Evolutionary conservation across 2,888 invertebrate species (phyloP), one percentile per base, ranked within the genome.

Genomic region (Stenotaenia linearis): DNA sequence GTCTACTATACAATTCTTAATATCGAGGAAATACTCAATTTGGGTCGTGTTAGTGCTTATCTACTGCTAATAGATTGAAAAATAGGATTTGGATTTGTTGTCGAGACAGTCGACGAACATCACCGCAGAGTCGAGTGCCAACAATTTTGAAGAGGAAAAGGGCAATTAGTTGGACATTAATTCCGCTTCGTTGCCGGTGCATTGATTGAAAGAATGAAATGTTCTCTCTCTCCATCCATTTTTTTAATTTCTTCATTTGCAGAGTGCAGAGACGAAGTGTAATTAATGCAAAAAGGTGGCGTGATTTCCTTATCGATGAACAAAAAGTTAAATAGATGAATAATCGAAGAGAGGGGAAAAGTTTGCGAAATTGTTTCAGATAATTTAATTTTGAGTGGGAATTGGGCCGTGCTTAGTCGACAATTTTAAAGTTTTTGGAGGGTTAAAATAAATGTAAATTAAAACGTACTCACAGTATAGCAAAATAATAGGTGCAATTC

Each of bases 141-240:
- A 61, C 61, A 45, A 18, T 45, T 45, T 45, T 25, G 61, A 61
- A 61, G 28, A 61, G 61, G 61, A 61, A 61, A 61, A 61, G 61
- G 25, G 10, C 61, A 61, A 61, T 61, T 61, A 61, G 61, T 61
- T 61, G 61, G 10, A 61, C 61, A 25, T 61, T 61, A 61, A 61
- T 61, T 61, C 61, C 28, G 28, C 25, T 25, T 25, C 25, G 61
- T 23, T 61, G 25, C 7, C 15, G 10, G 23, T 25, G 25, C 61
- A 61, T 61, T 61, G 25, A 61, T 61, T 61, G 61, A 61, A 61
- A 61, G 61, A 61, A 61, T 61, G 25, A 61, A 61, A 61, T 25
- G 23, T 28, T 61, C 28, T 61, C 28, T 61, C 61, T 15, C 18
- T 12, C 45, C 4, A 25, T 18, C n/a, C 2, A 15, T n/a, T 45